Evolutionary conservation across 2,888 invertebrate species (phyloP), one percentile per base, ranked within the genome.

Genomic region (Corbicula japonica): DNA sequence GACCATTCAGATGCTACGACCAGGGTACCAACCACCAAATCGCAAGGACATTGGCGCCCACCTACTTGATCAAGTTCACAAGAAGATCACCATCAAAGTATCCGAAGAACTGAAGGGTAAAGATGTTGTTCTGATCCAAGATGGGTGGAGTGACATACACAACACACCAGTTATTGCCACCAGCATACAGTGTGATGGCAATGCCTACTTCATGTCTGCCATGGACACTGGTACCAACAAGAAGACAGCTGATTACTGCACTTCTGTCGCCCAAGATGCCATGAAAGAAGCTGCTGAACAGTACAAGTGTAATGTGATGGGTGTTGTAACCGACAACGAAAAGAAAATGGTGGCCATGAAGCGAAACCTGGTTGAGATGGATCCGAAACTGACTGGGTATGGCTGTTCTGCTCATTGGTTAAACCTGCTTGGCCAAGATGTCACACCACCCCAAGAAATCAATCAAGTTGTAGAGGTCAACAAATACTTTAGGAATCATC

Each of bases 401-500:
- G 78, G 63, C 8, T 74, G 58, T 54, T 69, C 69, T 18, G 62
- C 76, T 30, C 76, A 76, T 48, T 78, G 48, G 74, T 35, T 69
- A 21, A 74, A 78, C 30, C 60, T 74, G 15, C 65, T 70, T 26
- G 78, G 73, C 2, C 73, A 69, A 56, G 74, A 69, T 26, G 41
- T 74, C 41, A 74, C 78, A 28, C 74, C 78, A 35, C 12, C 69
- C 15, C 56, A 74, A 52, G 70, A 70, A 18, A 74, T 74, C 32
- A 70, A 48, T n/a, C 78, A 78, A 32, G 50, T 78, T 48, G 63
- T 63, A 5, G 69, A 73, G 41, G 44, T 73, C 1, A 73, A 77
- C 61, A 77, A 77, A 38, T 77, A 78, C 68, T 78, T 78, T 38
- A 48, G 73, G 23, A 78, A 78, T 50, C 78, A 78, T 26, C 65